Conservation (phyloP, 2,113 vertebrate species). For the Herpetotheres cachinnans region DNA sequence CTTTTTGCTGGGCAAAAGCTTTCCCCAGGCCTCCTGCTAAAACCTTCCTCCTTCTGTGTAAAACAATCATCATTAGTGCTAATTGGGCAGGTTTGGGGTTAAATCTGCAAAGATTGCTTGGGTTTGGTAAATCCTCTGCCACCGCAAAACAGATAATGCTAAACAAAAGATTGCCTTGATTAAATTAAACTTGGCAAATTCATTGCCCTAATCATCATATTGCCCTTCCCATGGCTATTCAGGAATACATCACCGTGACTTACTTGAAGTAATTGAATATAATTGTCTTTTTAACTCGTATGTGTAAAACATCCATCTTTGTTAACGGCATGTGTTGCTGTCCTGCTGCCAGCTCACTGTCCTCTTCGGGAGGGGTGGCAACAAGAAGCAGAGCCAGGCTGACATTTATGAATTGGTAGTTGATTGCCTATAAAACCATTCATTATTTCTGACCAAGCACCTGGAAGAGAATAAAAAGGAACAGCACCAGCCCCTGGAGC, state of each 20-base stretch:
- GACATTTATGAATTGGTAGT: slow-evolving; percentile 59
- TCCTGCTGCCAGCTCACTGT: slow-evolving; percentile 39
- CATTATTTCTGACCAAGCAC: slow-evolving; percentile 59
- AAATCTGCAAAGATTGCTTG: slow-evolving; percentile 43
- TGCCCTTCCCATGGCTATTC: slow-evolving; percentile 35
- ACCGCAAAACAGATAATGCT: slow-evolving; percentile 49
- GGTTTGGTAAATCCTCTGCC: slow-evolving; percentile 62
- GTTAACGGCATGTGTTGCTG: slow-evolving; percentile 7
- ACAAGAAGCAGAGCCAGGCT: slow-evolving; percentile 40
- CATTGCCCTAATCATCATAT: slow-evolving; percentile 52
- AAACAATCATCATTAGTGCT: not conserved
- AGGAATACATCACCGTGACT: slow-evolving; percentile 57
- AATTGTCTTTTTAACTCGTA: slow-evolving; percentile 60
- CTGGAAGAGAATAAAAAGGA: slow-evolving; percentile 48
- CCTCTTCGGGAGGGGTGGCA: slow-evolving; percentile 30
- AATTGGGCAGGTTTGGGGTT: slow-evolving; percentile 47
- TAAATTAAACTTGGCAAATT: slow-evolving; percentile 62
- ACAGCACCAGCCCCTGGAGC: not conserved
- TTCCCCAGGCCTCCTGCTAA: not conserved
- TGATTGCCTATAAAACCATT: slow-evolving; percentile 61
- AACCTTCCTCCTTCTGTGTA: not conserved
- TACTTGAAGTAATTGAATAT: slow-evolving; percentile 69
- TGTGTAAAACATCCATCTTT: slow-evolving; percentile 63
- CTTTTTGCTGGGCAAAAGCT: not conserved
- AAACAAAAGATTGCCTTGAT: slow-evolving; percentile 56